Base-by-base conservation (phyloP, 2,113 vertebrate species). In the Anoplopoma fimbria region DNA sequence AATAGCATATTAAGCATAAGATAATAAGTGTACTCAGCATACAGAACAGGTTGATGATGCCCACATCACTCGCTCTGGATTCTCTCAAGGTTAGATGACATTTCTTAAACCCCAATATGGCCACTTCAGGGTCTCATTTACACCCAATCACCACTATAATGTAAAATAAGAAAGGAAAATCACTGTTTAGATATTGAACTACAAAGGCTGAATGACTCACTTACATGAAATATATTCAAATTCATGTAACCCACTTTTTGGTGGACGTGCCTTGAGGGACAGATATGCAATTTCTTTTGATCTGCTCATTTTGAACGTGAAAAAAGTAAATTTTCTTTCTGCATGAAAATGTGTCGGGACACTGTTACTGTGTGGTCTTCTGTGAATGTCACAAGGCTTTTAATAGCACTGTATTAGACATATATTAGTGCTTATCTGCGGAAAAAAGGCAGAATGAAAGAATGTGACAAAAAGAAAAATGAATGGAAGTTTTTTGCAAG, bases 201-300 rank as follows among this genome's bases (percentile, higher is more conserved):
- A 31, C 58, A 71, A 77, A 68, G 57, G 45, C 29, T 75, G 55
- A 87, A 77, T 5, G 36, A 77, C 51, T 84, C 19, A 64, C 64
- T 74, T 23, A 75, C 45, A 87, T 78, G 19, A 88, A 91, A 58
- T 33, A 64, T 64, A 82, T 88, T 90, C 21, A 86, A 82, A 88
- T 91, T 83, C 73, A 75, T 82, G 40, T 34, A 87, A 86, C 88
- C 87, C 69, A 87, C 14, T 88, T 90, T 87, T 87, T 42, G 53
- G 86, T 33, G 60, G 55, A 55, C 4, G 2, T 0, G 62, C 60
- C 82, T 86, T 68, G 27, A 80, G 86, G 82, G 76, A 67, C 69
- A 53, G 27, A 53, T 4, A 27, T 63, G 31, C 57, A 34, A 85
- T 84, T 88, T 87, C 49, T 69, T 82, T 83, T 85, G 74, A 85